phyloP scores from a whole-genome alignment of 2,113 vertebrate genomes.

The Canis aureus region DNA sequence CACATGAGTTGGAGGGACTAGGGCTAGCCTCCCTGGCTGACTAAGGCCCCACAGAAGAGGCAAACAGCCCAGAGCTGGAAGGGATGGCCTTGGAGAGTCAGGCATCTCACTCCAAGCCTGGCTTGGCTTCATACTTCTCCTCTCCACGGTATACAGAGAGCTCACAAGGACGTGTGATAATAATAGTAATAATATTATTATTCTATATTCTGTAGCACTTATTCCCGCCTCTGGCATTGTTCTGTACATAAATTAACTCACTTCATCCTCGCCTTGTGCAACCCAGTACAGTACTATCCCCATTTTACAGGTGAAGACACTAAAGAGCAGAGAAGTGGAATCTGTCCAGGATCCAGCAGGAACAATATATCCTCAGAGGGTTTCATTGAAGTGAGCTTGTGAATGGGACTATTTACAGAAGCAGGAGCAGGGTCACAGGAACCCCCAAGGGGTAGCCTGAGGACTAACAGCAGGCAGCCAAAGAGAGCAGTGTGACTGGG shows the following conservation, averaged over 20 bases:
- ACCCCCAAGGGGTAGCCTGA: not conserved
- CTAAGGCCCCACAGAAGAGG: not conserved
- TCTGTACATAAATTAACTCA: not conserved
- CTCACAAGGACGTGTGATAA: not conserved
- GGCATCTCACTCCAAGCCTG: not conserved
- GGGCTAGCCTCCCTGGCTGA: not conserved
- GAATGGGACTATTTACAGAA: not conserved
- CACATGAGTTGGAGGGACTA: not conserved
- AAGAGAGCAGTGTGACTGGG: not conserved
- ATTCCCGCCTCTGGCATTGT: not conserved
- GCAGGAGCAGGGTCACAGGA: fast-evolving
- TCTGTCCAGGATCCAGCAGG: not conserved
- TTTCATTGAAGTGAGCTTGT: not conserved
- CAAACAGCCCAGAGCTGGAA: not conserved
- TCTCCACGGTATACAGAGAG: not conserved
- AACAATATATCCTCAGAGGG: not conserved
- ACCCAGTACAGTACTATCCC: not conserved
- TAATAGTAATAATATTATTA: not conserved
- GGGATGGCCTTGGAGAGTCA: not conserved
- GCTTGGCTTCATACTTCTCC: not conserved
- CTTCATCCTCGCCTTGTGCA: not conserved
- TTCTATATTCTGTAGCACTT: not conserved
- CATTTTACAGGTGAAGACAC: not conserved
- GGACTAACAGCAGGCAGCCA: not conserved
- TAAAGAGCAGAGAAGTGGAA: not conserved